phyloP scores from a whole-genome alignment of 2,113 vertebrate genomes.

The Montifringilla adamsi region DNA sequence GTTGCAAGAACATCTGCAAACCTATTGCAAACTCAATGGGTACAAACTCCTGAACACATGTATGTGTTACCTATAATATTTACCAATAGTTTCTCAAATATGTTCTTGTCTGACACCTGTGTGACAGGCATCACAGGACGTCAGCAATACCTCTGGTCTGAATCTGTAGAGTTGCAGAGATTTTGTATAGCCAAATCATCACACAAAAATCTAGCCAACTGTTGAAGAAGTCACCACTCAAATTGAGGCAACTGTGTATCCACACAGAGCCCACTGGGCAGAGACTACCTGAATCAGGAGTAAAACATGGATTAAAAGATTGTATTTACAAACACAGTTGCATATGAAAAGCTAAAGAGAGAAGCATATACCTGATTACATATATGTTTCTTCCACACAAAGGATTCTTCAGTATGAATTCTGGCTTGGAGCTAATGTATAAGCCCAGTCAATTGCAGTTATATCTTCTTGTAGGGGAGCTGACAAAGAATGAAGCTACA shows the following conservation, averaged over 20 bases:
- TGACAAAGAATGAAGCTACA: background rate
- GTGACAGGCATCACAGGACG: background rate
- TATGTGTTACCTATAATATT: background rate
- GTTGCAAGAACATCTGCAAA: background rate
- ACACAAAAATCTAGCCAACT: background rate
- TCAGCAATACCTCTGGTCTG: background rate
- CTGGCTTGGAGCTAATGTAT: background rate
- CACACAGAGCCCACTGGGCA: background rate
- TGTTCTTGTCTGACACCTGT: rapidly evolving
- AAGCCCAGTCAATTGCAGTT: background rate
- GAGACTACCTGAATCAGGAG: background rate
- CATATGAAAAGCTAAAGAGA: background rate
- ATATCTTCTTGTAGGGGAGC: background rate
- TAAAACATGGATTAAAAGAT: background rate
- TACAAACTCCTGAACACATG: background rate
- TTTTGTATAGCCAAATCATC: background rate
- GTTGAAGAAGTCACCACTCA: background rate
- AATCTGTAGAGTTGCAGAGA: background rate
- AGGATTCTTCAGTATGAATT: background rate
- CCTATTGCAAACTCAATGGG: background rate
- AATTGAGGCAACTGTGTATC: background rate
- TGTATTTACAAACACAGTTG: background rate
- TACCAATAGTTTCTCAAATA: background rate
- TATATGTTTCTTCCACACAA: background rate
- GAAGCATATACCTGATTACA: background rate